These are phyloP conservation scores for Caenorhabditis macrosperma DNA, from an alignment of 2,888 invertebrate genomes.

Conservation along the genomic window DNA sequence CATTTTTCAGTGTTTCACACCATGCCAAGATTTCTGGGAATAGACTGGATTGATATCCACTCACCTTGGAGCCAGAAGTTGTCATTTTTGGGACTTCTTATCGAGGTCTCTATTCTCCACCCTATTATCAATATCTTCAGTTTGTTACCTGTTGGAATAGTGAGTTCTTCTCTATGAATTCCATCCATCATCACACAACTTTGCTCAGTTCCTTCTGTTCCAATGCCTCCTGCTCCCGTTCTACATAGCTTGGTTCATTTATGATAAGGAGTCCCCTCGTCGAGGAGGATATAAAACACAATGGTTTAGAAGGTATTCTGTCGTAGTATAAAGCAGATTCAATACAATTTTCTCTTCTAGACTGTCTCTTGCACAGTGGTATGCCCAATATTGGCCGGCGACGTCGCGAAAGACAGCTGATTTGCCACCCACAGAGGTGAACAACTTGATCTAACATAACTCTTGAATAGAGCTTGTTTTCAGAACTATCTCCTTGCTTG, in stretches of 20 bases:
- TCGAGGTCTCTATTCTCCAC: background rate
- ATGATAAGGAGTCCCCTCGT: background rate
- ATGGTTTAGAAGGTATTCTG: conserved; percentile 25
- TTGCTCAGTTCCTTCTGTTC: background rate
- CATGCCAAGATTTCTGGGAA: background rate
- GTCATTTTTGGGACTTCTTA: background rate
- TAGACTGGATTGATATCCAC: background rate
- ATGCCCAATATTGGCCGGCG: conserved; percentile 16
- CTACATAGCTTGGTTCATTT: background rate
- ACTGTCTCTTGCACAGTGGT: conserved; percentile 3
- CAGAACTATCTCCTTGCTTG: conserved; percentile 1
- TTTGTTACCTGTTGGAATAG: background rate
- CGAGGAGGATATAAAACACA: conserved; percentile 4
- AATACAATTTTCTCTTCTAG: too few species aligned
- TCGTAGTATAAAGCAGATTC: too few species aligned
- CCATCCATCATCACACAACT: background rate
- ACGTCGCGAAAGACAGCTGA: conserved; percentile 9
- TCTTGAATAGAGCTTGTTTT: too few species aligned
- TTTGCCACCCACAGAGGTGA: background rate
- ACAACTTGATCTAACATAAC: background rate
- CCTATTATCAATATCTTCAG: background rate
- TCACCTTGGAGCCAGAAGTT: background rate
- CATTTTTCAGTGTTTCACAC: too few species aligned
- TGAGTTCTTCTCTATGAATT: background rate
- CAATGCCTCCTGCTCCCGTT: conserved; percentile 4